These are phyloP conservation scores for Hoplodrina blanda DNA, from an alignment of 2,888 invertebrate genomes.

Conservation along the genomic window DNA sequence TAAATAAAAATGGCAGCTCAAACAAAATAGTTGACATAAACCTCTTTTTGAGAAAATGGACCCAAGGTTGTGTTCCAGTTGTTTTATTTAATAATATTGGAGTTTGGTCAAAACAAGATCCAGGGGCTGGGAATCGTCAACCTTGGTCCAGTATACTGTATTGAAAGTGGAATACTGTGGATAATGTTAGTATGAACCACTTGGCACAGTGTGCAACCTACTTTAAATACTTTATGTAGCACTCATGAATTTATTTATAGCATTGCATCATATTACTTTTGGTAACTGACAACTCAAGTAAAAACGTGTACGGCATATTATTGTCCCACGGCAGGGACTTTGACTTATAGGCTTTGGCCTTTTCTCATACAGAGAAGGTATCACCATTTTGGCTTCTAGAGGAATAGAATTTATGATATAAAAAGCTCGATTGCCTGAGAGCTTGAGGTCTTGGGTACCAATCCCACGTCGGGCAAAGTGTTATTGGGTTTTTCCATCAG, in stretches of 20 bases:
- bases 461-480: no score
- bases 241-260: background rate
- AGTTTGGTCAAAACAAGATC: constrained; percentile 59
- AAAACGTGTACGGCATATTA: no score
- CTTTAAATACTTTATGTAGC: background rate
- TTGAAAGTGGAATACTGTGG: constrained; percentile 17
- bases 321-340: no score
- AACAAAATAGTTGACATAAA: constrained; percentile 61
- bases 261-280: background rate
- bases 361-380: no score
- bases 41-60: constrained; percentile 68
- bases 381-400: no score
- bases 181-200: constrained; percentile 5
- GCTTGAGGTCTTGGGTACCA: no score
- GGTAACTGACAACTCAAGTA: no score
- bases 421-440: no score
- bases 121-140: constrained; percentile 21
- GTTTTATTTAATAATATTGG: constrained; percentile 59
- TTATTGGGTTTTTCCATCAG: no score
- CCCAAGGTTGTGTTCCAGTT: constrained; percentile 72
- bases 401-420: no score
- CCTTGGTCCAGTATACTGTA: constrained; percentile 56
- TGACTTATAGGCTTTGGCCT: no score
- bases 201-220: constrained; percentile 25
- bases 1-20: constrained; percentile 54